Base-by-base conservation (phyloP, 2,113 vertebrate genomes). In the Actenoides lindsayi region DNA sequence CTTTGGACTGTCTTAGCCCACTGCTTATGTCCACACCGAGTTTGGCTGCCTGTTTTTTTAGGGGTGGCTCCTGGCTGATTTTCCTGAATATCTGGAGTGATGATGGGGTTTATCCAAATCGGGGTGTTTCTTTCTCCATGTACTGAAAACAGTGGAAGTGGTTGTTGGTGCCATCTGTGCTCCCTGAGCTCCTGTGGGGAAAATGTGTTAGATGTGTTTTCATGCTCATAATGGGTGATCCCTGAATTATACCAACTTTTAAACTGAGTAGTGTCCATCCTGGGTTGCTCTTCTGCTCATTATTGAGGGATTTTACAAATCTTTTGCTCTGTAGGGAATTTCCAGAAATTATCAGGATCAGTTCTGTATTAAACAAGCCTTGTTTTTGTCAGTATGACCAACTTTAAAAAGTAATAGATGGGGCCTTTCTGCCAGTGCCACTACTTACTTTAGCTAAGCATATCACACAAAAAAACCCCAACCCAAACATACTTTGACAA, bases 131-230 rank as follows among this genome's bases (percentile, higher is more conserved):
- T 83, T 70, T 67, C 59, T 69, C 16, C 30, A 4, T 0, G 0
- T 30, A 5, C 35, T 42, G 33, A 53, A 64, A 84, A 37, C 21
- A 24, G 51, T 37, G 39, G 90, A 69, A 85, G 70, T 1, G 3
- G 16, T 63, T 70, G 80, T 50, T 57, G 67, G 25, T 95, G 77
- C 81, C 62, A 37, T 84, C 74, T 91, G 80, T 71, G 74, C 51
- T 46, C 23, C 11, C 42, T 39, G 77, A 69, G 70, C 41, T 84
- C 65, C 62, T 68, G 69, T 1, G 0, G 74, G 44, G 30, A 35
- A 67, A 82, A 87, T 9, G 27, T 46, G 37, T 75, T 1, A 5
- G 41, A 71, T 1, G 2, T 51, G 30, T 51, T 83, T 89, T 59
- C 35, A 14, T 2, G 1, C 50, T 79, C 27, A 1, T 62, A 5